A percentile compares a stretch with the other conserved stretches of the same genome.
phyloP scores from a whole-genome alignment of 2,113 vertebrate genomes.

The Syngnathus floridae region DNA sequence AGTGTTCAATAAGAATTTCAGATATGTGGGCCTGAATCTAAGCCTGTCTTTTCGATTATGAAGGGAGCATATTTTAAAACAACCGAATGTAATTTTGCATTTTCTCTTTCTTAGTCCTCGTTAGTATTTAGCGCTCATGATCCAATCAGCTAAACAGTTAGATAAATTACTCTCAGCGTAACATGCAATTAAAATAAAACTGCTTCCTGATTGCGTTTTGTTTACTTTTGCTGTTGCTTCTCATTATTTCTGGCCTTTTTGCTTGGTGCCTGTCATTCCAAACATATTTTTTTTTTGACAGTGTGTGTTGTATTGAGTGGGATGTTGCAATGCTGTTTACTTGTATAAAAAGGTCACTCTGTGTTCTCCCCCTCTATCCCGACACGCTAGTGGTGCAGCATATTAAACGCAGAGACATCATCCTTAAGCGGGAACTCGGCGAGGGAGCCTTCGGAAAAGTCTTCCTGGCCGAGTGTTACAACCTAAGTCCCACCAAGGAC shows the following conservation, averaged over 20 bases:
- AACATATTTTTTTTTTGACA: slow-evolving; percentile 7
- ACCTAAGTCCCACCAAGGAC: slow-evolving; percentile 93
- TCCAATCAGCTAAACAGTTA: neutral
- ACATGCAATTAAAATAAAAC: neutral
- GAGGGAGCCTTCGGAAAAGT: slow-evolving; percentile 99
- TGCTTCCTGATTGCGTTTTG: slow-evolving; percentile 4
- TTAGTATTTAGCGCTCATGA: neutral
- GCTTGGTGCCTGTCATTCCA: neutral
- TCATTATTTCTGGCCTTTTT: neutral
- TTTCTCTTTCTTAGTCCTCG: neutral
- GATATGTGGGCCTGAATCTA: neutral
- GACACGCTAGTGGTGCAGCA: slow-evolving; percentile 84
- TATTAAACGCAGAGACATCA: slow-evolving; percentile 95
- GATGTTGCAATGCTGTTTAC: neutral
- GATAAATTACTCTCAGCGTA: neutral
- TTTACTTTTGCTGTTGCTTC: neutral
- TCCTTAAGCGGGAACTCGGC: slow-evolving; percentile 93
- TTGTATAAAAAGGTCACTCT: neutral
- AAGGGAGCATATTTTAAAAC: neutral
- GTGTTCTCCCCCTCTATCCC: slow-evolving; percentile 1
- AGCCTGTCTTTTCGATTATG: neutral
- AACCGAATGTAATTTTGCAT: neutral
- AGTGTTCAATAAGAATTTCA: neutral
- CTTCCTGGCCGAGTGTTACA: slow-evolving; percentile 97
- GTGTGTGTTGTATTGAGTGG: neutral